Percentiles rank a stretch among this genome's conserved stretches.
phyloP scores from a whole-genome alignment of 2,888 invertebrate genomes.

The Drosophila rellima region DNA sequence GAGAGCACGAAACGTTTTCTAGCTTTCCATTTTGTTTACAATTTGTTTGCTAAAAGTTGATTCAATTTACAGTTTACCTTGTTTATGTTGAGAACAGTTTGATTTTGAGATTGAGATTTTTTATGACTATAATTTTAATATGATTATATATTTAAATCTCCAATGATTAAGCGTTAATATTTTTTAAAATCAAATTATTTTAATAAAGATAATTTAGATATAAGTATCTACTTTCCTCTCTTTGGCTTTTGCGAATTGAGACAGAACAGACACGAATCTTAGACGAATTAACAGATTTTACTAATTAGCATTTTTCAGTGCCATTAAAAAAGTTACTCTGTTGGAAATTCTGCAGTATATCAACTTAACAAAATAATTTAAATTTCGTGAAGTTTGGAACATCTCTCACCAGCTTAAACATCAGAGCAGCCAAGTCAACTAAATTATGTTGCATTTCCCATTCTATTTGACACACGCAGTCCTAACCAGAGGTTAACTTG shows the following conservation, averaged over 20 bases:
- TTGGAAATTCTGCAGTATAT: not conserved
- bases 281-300: no score
- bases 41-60: constrained; percentile 8
- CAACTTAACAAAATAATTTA: not conserved
- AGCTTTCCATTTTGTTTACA: constrained; percentile 7
- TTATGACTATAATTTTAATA: not conserved
- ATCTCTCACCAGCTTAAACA: not conserved
- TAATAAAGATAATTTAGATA: no score
- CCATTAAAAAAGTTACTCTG: not conserved
- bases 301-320: no score
- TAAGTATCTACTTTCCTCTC: no score
- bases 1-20: constrained; percentile 5
- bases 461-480: constrained; percentile 31
- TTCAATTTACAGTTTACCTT: not conserved
- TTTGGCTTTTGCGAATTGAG: no score
- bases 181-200: no score
- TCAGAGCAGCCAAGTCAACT: not conserved
- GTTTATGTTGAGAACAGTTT: not conserved
- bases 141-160: not conserved
- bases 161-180: no score
- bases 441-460: constrained; percentile 31
- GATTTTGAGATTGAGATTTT: not conserved
- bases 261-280: no score
- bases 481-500: not conserved
- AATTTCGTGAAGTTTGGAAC: not conserved